Base-by-base conservation (phyloP, 2,797 vertebrate genomes). In the Chaetodon trifasciatus region DNA sequence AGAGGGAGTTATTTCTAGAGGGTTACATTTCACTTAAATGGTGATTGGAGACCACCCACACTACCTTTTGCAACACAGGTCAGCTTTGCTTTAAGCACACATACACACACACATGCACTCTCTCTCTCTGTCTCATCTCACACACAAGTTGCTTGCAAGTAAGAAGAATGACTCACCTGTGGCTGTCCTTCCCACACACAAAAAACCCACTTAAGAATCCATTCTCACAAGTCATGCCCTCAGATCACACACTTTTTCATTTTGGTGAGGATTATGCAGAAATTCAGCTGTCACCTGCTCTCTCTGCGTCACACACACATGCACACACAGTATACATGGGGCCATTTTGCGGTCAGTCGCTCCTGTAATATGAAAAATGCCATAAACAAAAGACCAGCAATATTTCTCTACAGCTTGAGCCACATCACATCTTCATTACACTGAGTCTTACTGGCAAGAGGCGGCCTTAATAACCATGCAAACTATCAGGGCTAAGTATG, bases 51-150 rank as follows among this genome's bases (percentile, higher is more conserved):
- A 87, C 88, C 93, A 89, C 94, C 94, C 90, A 95, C 93, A 79
- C 91, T 92, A 89, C 88, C 92, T 93, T 93, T 89, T 90, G 93
- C 81, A 85, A 86, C 88, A 74, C 88, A 88, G 94, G 95, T 94
- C 92, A 94, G 83, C 76, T 55, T 60, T 63, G 53, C 84, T 83
- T 76, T 46, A 11, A 83, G 68, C 28, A 53, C 44, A 47, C 49
- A 46, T 68, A 53, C 76, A 56, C 78, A 70, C 73, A n/a, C 13
- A 64, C 35, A 60, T 49, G 56, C 50, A 28, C 66, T 40, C 64
- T 21, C 35, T n/a, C 56, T 37, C 39, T 39, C 53, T 53, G 28
- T 74, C 73, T 70, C 68, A 47, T 44, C 42, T 9, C 71, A 78
- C 80, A 86, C 77, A 81, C 76, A 89, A 86, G 69, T 78, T 78